A percentile compares a stretch with the other conserved stretches of the same genome.
These are phyloP conservation scores for Ormyrus nitidulus DNA, from an alignment of 2,888 invertebrate species.

Conservation along the genomic window DNA sequence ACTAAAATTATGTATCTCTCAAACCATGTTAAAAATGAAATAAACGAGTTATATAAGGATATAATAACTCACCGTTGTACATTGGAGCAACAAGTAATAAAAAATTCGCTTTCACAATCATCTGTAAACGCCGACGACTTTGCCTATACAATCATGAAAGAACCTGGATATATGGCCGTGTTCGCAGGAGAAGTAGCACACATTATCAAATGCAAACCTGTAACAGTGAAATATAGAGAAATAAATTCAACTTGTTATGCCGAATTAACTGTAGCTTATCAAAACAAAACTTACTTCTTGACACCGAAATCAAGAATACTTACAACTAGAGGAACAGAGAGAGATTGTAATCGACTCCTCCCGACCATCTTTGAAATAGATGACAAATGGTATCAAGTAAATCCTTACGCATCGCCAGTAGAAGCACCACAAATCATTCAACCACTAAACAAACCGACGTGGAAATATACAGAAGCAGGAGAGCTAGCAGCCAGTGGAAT, in stretches of 20 bases:
- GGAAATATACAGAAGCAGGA: conserved; percentile 41
- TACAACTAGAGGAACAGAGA: conserved; percentile 46
- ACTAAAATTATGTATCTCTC: conserved; percentile 61
- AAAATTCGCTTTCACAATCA: conserved; percentile 60
- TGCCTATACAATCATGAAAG: conserved; percentile 57
- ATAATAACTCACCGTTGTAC: conserved; percentile 54
- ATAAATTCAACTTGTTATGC: conserved; percentile 55
- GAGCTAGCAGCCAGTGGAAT: conserved; percentile 46
- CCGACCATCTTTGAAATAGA: conserved; percentile 39
- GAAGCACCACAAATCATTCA: conserved; percentile 42
- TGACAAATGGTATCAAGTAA: too few relatives aligned
- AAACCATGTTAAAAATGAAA: conserved; percentile 55
- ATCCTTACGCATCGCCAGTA: too few relatives aligned
- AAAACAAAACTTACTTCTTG: conserved; percentile 44
- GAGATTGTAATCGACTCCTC: conserved; percentile 6
- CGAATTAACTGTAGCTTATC: conserved; percentile 59
- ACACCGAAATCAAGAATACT: conserved; percentile 60
- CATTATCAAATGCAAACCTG: conserved; percentile 60
- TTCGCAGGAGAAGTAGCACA: conserved; percentile 34
- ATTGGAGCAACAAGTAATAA: conserved; percentile 59
- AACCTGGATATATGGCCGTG: conserved; percentile 59
- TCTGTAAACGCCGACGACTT: conserved; percentile 60
- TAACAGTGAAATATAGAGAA: conserved; percentile 53
- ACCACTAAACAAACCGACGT: conserved; percentile 41
- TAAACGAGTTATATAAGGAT: conserved; percentile 58